Evolutionary conservation across 2,888 invertebrate genomes (phyloP).

Genomic region (Tachina grossa): DNA sequence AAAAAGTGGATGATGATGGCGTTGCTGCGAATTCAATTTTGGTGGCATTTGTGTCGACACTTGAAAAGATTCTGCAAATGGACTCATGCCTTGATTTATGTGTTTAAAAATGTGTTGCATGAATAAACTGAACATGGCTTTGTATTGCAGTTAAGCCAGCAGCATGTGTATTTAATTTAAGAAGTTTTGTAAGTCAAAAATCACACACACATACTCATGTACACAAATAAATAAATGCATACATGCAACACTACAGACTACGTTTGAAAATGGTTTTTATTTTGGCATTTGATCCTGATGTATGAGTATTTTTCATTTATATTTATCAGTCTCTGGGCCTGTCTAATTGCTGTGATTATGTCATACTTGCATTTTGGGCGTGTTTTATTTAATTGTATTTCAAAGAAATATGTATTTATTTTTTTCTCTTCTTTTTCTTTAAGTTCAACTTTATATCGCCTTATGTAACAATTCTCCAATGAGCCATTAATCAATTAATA

Average conservation of each 20-base stretch:
- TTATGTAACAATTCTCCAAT: conserved; percentile 26
- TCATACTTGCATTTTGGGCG: conserved; percentile 63
- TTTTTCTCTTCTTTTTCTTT: neutral
- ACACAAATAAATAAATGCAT: neutral
- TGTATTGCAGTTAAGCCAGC: conserved; percentile 25
- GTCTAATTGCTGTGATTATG: conserved; percentile 68
- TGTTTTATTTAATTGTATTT: conserved; percentile 64
- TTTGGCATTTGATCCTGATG: conserved; percentile 61
- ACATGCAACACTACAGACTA: neutral
- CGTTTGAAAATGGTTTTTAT: conserved; percentile 47
- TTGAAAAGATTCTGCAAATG: conserved; percentile 11
- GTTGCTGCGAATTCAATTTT: conserved; percentile 44
- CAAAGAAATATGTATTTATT: neutral
- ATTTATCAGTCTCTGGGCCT: conserved; percentile 26
- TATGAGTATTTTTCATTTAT: conserved; percentile 29
- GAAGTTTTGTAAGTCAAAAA: conserved; percentile 41
- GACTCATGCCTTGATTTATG: conserved; percentile 38
- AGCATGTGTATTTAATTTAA: conserved; percentile 4
- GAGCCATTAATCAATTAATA: conserved; percentile 43
- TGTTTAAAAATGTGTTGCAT: neutral
- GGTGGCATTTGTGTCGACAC: conserved; percentile 41
- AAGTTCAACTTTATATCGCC: neutral
- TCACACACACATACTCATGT: neutral
- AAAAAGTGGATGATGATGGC: conserved; percentile 6
- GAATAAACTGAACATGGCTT: conserved; percentile 7